These are phyloP conservation scores for roundworm (Caenorhabditis elegans) DNA, from an alignment of 1,140 invertebrate species.

Conservation along the genomic window WBcel235 BX284602.5:7594501-7595000, in stretches of 20 bases:
- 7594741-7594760: conserved; percentile 6
- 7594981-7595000: too few species aligned
- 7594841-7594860: background rate
- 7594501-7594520: background rate
- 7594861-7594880: background rate
- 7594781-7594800: background rate
- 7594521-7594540: background rate
- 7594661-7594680: background rate
- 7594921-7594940: background rate
- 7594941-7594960: background rate
- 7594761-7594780: background rate
- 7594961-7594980: too few species aligned
- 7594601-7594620: conserved; percentile 8
- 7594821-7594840: background rate
- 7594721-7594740: background rate
- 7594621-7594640: background rate
- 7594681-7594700: background rate
- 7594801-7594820: background rate
- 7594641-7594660: background rate
- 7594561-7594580: background rate
- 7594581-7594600: background rate
- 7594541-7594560: background rate
- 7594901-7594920: too few species aligned
- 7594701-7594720: background rate
- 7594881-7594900: background rate